These are phyloP conservation scores for Scaptomyza flava DNA, from an alignment of 2,888 invertebrate genomes.

Conservation along the genomic window DNA sequence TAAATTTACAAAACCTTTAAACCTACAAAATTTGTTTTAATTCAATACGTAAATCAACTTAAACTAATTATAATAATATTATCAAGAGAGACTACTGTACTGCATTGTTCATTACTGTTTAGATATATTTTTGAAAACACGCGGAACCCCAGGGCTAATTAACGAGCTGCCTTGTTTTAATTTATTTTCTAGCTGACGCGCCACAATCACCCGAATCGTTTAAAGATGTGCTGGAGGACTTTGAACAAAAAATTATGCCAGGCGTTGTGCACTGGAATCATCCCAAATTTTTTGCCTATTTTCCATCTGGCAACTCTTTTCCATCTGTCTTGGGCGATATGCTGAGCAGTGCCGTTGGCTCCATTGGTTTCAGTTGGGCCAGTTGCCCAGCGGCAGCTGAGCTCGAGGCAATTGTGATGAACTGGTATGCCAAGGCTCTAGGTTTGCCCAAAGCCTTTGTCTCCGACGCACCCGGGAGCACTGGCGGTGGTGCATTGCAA, in stretches of 20 bases:
- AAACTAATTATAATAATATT: background rate
- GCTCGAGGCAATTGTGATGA: conserved; percentile 91
- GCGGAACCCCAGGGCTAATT: conserved; percentile 20
- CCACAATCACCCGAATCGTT: conserved; percentile 90
- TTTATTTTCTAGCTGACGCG: conserved; percentile 85
- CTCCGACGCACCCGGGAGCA: conserved; percentile 83
- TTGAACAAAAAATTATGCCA: conserved; percentile 91
- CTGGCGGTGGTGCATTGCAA: conserved; percentile 92
- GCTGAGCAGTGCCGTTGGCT: conserved; percentile 94
- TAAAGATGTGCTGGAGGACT: conserved; percentile 90
- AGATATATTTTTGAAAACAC: background rate
- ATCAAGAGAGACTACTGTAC: background rate
- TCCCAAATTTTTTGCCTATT: conserved; percentile 96
- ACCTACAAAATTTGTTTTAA: too few relatives aligned
- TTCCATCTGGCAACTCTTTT: conserved; percentile 95
- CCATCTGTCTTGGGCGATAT: conserved; percentile 96
- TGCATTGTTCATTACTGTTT: background rate
- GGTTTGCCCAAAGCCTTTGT: conserved; percentile 90
- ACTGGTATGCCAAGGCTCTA: conserved; percentile 92
- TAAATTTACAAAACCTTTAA: too few relatives aligned
- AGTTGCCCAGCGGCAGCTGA: conserved; percentile 95
- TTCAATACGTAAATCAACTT: too few relatives aligned
- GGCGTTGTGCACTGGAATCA: conserved; percentile 97
- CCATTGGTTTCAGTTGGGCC: conserved; percentile 97
- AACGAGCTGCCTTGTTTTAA: conserved; percentile 27